Percentiles rank a stretch among this genome's conserved stretches.
These are phyloP conservation scores for Periparus ater DNA, from an alignment of 2,797 vertebrate genomes.

Conservation along the genomic window DNA sequence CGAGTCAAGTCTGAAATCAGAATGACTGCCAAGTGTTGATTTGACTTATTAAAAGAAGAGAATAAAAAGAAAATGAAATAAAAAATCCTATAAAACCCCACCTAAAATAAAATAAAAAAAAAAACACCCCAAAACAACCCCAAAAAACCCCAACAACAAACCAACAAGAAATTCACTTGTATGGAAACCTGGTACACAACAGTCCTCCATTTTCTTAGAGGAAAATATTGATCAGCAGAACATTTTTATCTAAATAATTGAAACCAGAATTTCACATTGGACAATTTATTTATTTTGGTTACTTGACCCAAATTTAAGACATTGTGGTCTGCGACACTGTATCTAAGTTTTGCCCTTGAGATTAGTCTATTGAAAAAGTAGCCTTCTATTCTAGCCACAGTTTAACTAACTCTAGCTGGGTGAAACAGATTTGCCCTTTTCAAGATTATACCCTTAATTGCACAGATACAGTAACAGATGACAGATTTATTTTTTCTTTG, in stretches of 20 bases:
- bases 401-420: background rate
- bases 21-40: background rate
- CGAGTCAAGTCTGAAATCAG: background rate
- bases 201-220: background rate
- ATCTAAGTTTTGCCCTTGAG: background rate
- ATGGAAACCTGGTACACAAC: background rate
- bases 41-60: background rate
- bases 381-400: background rate
- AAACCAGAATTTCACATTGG: background rate
- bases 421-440: background rate
- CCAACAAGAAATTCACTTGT: accelerated
- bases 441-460: background rate
- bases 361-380: background rate
- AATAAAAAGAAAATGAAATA: background rate
- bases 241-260: background rate
- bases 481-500: background rate
- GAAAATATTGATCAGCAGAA: background rate
- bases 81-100: background rate
- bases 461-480: background rate
- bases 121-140: background rate
- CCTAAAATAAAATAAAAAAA: background rate
- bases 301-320: background rate
- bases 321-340: background rate
- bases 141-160: too few relatives aligned
- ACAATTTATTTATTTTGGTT: background rate